phyloP scores from a whole-genome alignment of 1,140 invertebrate genomes.

The Plectrocnemia conspersa region DNA sequence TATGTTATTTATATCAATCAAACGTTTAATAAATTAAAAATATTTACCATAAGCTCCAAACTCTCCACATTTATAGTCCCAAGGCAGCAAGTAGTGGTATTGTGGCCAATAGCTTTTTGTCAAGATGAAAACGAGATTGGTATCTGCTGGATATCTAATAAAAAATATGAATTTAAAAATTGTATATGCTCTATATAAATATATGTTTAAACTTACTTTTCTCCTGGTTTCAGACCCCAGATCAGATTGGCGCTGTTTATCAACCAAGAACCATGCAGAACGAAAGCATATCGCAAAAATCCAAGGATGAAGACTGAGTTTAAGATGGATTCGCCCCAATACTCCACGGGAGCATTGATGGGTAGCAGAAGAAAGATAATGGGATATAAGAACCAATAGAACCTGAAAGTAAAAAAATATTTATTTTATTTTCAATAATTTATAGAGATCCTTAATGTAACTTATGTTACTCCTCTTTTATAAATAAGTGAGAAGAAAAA shows the following conservation, averaged over 20 bases:
- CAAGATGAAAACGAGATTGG: slow-evolving; percentile 67
- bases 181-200: not conserved
- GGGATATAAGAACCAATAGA: slow-evolving; percentile 64
- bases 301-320: slow-evolving; percentile 60
- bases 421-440: not conserved
- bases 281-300: slow-evolving; percentile 60
- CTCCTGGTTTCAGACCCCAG: slow-evolving; percentile 65
- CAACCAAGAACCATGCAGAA: slow-evolving; percentile 59
- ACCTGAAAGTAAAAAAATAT: slow-evolving; percentile 49
- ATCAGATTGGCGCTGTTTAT: slow-evolving; percentile 65
- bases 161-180: slow-evolving; percentile 25
- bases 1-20: not conserved
- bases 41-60: slow-evolving; percentile 64
- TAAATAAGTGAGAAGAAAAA: not conserved
- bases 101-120: slow-evolving; percentile 70
- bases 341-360: slow-evolving; percentile 67
- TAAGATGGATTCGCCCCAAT: slow-evolving; percentile 63
- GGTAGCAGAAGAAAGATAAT: slow-evolving; percentile 65
- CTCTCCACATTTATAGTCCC: slow-evolving; percentile 73
- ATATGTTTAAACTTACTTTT: slow-evolving; percentile 57
- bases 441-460: not conserved
- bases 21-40: not conserved
- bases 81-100: slow-evolving; percentile 71
- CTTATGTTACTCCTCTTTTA: not conserved
- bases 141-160: slow-evolving; percentile 61